Percentiles rank a stretch among this genome's conserved stretches.
Evolutionary conservation across 2,888 invertebrate species (phyloP).

Genomic region (Nysson spinosus): DNA sequence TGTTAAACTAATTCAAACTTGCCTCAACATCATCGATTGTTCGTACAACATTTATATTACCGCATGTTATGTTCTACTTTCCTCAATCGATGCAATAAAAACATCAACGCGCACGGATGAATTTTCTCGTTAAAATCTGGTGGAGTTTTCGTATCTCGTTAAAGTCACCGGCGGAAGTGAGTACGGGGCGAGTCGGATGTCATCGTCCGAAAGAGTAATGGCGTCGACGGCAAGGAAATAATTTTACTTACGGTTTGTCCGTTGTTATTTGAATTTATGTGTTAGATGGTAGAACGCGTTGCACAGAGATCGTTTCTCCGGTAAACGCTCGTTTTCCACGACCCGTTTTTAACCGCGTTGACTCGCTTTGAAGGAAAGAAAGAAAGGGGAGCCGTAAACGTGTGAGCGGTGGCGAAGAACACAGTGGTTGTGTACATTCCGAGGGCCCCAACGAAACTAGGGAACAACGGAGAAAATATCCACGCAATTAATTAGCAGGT

Average conservation of each 20-base stretch:
- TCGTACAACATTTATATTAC: too few species aligned
- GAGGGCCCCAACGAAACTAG: constrained; percentile 19
- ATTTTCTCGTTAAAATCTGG: too few species aligned
- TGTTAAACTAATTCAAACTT: too few species aligned
- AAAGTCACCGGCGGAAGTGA: constrained; percentile 42
- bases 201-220: constrained; percentile 54
- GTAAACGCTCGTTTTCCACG: background rate
- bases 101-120: too few species aligned
- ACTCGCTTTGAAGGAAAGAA: too few species aligned
- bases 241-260: constrained; percentile 39
- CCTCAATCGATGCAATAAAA: too few species aligned
- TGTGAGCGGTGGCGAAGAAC: too few species aligned
- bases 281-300: constrained; percentile 11
- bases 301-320: background rate
- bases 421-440: constrained; percentile 41
- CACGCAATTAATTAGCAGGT: constrained; percentile 35
- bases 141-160: too few species aligned
- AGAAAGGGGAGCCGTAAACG: too few species aligned
- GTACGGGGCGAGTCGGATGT: constrained; percentile 47
- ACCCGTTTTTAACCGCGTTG: constrained; percentile 12
- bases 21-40: too few species aligned
- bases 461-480: constrained; percentile 29
- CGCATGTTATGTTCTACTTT: too few species aligned
- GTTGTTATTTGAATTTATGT: constrained; percentile 29
- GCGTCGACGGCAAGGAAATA: constrained; percentile 48